Base-by-base conservation (phyloP, 2,113 vertebrate species). In the Seriola aureovittata region DNA sequence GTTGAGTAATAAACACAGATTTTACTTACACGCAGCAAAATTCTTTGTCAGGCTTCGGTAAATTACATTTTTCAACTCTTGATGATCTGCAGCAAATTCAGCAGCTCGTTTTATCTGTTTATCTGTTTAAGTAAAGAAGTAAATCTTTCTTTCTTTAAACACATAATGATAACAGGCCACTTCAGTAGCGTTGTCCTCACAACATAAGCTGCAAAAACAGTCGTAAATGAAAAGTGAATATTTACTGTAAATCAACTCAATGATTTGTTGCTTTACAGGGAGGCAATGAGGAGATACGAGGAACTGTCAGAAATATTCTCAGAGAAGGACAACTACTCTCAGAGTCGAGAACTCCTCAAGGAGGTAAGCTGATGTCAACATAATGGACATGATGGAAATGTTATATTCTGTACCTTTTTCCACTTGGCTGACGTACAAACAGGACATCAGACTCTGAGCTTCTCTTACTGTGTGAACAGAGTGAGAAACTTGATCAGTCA, bases 311-410 rank as follows among this genome's bases (percentile, higher is more conserved):
- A 96, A 40, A 96, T 97, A 68, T 98, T 97, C 92, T 97, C 97
- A 0, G 97, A 98, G 84, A 95, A 96, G 88, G 96, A 98, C 92
- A 98, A 98, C 91, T 97, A 97, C 85, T 95, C 96, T 5, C 97
- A 97, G 50, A 97, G 96, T 93, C 93, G 97, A 52, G 96, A 96
- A 72, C 95, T 98, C 8, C 96, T 98, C 59, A 95, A 95, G 89
- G 95, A 96, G 94, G 96, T 96, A 58, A 90, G 90, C 48, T 10
- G n/a, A 0, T 0, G 10, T 42, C 8, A 29, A 14, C 29, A 59
- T 38, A 46, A 72, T 48, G 21, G 5, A 19, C 10, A 3, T 4
- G n/a, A 14, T 42, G 70, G 11, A 70, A 44, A 77, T 57, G 4
- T 29, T 5, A 19, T 4, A 42, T 4, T 11, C 12, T 75, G 50